Conservation (phyloP, 2,888 invertebrate genomes). For the Ophonus ardosiacus region DNA sequence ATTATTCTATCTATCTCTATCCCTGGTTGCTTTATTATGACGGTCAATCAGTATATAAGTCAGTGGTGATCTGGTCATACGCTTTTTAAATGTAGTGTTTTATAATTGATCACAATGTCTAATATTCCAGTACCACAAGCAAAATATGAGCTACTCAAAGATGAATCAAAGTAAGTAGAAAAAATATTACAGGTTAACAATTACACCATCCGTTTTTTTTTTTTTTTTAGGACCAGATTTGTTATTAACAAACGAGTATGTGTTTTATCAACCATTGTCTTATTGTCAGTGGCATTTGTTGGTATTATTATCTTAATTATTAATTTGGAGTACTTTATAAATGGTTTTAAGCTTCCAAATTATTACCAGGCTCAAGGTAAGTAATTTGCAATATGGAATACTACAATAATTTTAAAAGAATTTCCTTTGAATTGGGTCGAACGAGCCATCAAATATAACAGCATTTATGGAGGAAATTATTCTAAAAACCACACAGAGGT, state of each 20-base stretch:
- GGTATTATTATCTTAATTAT: constrained; percentile 55
- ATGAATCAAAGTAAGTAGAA: constrained; percentile 65
- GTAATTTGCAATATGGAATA: constrained; percentile 1
- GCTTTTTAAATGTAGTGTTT: constrained; percentile 37
- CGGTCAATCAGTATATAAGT: constrained; percentile 12
- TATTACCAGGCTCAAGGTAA: constrained; percentile 60
- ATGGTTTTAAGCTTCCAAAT: constrained; percentile 52
- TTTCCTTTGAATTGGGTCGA: constrained; percentile 68
- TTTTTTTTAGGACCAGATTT: constrained; percentile 56
- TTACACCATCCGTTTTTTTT: constrained; percentile 59
- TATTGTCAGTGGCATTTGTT: constrained; percentile 50
- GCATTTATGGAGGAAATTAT: constrained; percentile 65
- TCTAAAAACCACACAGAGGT: constrained; percentile 44
- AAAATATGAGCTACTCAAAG: constrained; percentile 66
- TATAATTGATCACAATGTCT: constrained; percentile 56
- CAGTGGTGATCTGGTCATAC: not conserved
- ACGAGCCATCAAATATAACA: constrained; percentile 71
- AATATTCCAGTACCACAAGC: constrained; percentile 67
- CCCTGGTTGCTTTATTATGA: constrained; percentile 20
- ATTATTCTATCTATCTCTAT: not conserved
- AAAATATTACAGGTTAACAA: not conserved
- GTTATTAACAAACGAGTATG: constrained; percentile 58
- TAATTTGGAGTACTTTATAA: constrained; percentile 55
- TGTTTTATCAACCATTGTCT: constrained; percentile 49
- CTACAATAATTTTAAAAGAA: constrained; percentile 65